Conservation (phyloP, 2,888 invertebrate species). For the Neoaliturus tenellus region DNA sequence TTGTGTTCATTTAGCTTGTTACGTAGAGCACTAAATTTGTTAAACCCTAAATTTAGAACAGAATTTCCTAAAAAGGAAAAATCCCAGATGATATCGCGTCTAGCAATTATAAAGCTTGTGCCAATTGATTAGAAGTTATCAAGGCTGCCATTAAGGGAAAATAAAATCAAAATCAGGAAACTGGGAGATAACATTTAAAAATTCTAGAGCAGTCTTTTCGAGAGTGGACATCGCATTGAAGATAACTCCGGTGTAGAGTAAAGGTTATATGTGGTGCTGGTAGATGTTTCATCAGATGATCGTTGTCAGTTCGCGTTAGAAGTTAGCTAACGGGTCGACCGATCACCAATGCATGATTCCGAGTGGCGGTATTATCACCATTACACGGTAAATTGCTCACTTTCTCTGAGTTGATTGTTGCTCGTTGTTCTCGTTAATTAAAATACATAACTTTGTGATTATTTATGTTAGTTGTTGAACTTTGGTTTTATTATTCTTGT, state of each 20-base stretch:
- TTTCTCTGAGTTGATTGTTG: background rate
- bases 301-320: background rate
- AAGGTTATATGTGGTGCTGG: slow-evolving; percentile 10
- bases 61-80: background rate
- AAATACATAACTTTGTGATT: no score
- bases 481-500: no score
- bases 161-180: background rate
- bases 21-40: no score
- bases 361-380: background rate
- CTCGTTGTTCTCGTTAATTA: background rate
- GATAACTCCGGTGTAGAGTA: background rate
- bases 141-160: background rate
- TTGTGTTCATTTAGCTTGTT: no score
- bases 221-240: background rate
- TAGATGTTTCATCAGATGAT: background rate
- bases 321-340: background rate
- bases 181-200: background rate
- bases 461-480: no score
- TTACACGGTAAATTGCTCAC: slow-evolving; percentile 25
- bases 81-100: background rate
- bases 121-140: background rate
- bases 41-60: no score
- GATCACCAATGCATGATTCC: slow-evolving; percentile 19
- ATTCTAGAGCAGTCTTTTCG: background rate
- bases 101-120: background rate